Base-by-base conservation (phyloP, 2,797 vertebrate genomes). In the Myotis findleyi region DNA sequence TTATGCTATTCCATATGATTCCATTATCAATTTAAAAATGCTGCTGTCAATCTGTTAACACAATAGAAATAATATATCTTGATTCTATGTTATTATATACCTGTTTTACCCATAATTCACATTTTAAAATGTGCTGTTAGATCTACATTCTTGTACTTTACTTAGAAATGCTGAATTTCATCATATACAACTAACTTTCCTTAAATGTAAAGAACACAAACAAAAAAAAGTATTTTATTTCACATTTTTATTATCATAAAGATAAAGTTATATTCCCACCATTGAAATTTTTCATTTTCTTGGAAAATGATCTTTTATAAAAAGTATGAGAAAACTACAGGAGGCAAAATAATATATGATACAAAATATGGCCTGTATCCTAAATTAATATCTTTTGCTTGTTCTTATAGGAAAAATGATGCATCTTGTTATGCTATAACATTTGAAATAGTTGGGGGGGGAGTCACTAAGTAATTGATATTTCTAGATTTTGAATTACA, bases 301-400 rank as follows among this genome's bases (percentile, higher is more conserved):
- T 68, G 17, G 38, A 73, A 92, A 86, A 95, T 27, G 9, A 49
- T 59, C 23, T 85, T 85, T 73, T 47, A 73, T 73, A 47, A 73
- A 71, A 71, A 71, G 36, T 41, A 11, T 27, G 57, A 80, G 27
- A n/a, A 25, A 84, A 75, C 23, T 73, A 1, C 55, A n/a, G 68
- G 36, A 87, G 33, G 21, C 53, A 86, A 76, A 95, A 69, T 84
- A 93, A 38, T 90, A 55, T 57, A 1, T 69, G 64, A 73, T 82
- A 18, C 20, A 12, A 20, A 72, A 81, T 71, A 33, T 51, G 57
- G 7, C 57, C 38, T 57, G 38, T 47, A 64, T 94, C 5, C 21
- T 85, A 73, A 83, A 44, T 93, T 73, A 71, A 69, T 83, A 89
- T 38, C 8, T 90, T 82, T 96, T 95, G 73, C 14, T 81, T 91